A percentile compares a stretch with the other conserved stretches of the same genome.
Evolutionary conservation across 2,888 invertebrate species (phyloP).

Genomic region (Apodemia hepburni): DNA sequence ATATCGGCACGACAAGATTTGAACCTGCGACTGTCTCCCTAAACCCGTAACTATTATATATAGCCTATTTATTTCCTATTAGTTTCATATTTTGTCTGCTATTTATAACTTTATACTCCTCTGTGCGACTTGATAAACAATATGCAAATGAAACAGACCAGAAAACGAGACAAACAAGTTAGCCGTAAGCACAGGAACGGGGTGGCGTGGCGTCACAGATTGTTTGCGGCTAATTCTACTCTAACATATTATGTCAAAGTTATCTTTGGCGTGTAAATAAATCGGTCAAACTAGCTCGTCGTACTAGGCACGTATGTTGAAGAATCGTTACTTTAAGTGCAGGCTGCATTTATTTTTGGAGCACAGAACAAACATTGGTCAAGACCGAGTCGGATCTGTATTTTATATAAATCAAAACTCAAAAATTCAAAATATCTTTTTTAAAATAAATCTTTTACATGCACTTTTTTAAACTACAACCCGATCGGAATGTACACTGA

Average conservation of each 20-base stretch:
- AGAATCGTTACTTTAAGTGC: background rate
- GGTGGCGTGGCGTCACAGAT: slow-evolving; percentile 50
- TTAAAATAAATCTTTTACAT: too few relatives aligned
- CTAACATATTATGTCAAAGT: background rate
- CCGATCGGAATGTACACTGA: too few relatives aligned
- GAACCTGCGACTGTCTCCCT: too few relatives aligned
- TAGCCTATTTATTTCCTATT: too few relatives aligned
- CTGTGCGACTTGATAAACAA: slow-evolving; percentile 48
- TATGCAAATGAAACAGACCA: slow-evolving; percentile 64
- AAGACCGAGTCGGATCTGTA: background rate
- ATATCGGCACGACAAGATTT: too few relatives aligned
- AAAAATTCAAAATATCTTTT: too few relatives aligned
- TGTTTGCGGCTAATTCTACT: background rate
- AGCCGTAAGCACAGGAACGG: slow-evolving; percentile 59
- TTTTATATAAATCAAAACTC: background rate
- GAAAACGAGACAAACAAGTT: slow-evolving; percentile 26
- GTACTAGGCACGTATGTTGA: background rate
- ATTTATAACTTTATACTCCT: slow-evolving; percentile 32
- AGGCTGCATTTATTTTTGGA: background rate
- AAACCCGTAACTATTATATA: too few relatives aligned
- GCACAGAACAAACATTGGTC: background rate
- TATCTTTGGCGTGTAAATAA: background rate
- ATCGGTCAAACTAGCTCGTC: background rate
- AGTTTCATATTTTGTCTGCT: slow-evolving; percentile 31
- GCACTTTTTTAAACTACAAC: too few relatives aligned